A percentile compares a stretch with the other conserved stretches of the same genome.
phyloP scores from a whole-genome alignment of 2,797 vertebrate genomes.

The Apogon talboti region DNA sequence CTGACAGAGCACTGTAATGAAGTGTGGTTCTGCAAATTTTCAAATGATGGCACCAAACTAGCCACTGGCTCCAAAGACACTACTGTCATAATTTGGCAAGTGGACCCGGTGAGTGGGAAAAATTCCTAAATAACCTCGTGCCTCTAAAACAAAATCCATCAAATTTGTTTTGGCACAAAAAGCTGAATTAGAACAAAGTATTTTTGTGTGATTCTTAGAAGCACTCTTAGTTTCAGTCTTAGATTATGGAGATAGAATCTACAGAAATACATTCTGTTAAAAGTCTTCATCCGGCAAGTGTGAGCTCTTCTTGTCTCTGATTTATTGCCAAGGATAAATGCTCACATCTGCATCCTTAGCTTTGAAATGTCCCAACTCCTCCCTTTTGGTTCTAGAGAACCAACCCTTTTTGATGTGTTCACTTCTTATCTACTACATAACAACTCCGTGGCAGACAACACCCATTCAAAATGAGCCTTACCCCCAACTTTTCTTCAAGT shows the following conservation, averaged over 20 bases:
- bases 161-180: slow-evolving; percentile 3
- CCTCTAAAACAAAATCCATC: too few species aligned
- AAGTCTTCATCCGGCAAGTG: neutral
- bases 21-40: slow-evolving; percentile 99
- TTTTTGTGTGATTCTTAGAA: neutral
- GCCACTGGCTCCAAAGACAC: slow-evolving; percentile 99
- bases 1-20: slow-evolving; percentile 99
- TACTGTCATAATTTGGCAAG: slow-evolving; percentile 98
- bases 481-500: neutral
- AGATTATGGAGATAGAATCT: neutral
- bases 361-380: neutral
- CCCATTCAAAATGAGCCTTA: neutral
- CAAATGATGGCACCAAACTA: slow-evolving; percentile 98
- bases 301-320: neutral
- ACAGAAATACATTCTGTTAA: neutral
- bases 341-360: neutral
- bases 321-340: neutral
- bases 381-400: neutral
- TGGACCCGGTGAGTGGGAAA: slow-evolving; percentile 91
- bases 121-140: neutral
- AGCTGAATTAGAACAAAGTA: too few species aligned
- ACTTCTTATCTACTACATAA: neutral
- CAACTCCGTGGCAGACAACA: neutral
- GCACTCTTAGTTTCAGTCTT: neutral
- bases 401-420: neutral